These are phyloP conservation scores for Scelioninae gen. 2 DNA, from an alignment of 2,888 invertebrate species.

Conservation along the genomic window DNA sequence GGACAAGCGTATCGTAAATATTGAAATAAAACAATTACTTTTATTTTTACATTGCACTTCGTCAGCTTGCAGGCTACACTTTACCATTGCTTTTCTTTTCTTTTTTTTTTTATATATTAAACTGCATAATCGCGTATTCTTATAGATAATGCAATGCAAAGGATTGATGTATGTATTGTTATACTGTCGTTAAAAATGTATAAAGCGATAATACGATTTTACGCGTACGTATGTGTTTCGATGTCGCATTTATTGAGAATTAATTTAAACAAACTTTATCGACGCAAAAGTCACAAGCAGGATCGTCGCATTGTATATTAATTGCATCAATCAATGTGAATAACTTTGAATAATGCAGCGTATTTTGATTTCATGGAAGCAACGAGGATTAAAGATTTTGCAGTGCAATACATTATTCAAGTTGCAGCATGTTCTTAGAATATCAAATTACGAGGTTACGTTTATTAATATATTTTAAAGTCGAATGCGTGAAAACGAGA, in stretches of 20 bases:
- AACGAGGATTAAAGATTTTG: conserved; percentile 40
- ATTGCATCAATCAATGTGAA: conserved; percentile 41
- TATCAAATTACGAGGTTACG: conserved; percentile 44
- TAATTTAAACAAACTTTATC: conserved; percentile 18
- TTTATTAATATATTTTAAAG: conserved; percentile 40
- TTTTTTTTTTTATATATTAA: too few relatives aligned
- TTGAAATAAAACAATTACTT: too few relatives aligned
- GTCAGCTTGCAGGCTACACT: too few relatives aligned
- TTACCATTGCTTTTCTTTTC: too few relatives aligned
- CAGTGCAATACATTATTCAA: conserved; percentile 50
- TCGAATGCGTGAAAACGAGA: conserved; percentile 4
- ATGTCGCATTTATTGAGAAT: not conserved
- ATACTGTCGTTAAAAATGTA: too few relatives aligned
- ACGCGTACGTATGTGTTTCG: too few relatives aligned
- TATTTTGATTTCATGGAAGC: conserved; percentile 40
- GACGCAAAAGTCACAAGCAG: conserved; percentile 11
- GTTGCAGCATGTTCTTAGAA: conserved; percentile 38
- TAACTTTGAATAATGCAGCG: conserved; percentile 45
- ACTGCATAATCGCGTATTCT: too few relatives aligned
- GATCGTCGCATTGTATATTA: conserved; percentile 37
- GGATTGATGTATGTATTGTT: too few relatives aligned
- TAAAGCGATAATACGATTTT: too few relatives aligned
- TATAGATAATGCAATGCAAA: too few relatives aligned
- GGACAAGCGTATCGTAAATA: too few relatives aligned
- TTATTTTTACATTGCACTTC: too few relatives aligned